Evolutionary conservation across 64 coral and sea anemone genomes (phyloP).

Genomic region (Hydrozoanthus tunicans): DNA sequence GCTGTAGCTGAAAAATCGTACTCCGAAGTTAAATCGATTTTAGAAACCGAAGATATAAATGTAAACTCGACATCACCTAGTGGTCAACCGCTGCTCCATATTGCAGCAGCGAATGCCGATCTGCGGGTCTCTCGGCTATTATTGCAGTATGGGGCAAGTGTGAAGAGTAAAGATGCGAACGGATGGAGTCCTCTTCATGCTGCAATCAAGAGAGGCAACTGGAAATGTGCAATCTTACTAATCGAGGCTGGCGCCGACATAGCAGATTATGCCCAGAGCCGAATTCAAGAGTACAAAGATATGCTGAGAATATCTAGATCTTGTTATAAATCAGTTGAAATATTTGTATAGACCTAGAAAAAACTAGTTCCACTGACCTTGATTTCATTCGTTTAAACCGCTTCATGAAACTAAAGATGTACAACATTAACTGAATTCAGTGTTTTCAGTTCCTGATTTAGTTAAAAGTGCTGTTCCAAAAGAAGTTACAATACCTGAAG

Average conservation of each 20-base stretch:
- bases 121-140: constrained; percentile 70
- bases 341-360: constrained; percentile 65
- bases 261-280: constrained; percentile 67
- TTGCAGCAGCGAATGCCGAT: constrained; percentile 87
- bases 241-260: constrained; percentile 87
- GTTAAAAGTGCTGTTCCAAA: too few species aligned
- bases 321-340: constrained; percentile 85
- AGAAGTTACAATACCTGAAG: too few species aligned
- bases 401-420: too few species aligned
- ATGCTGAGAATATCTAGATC: constrained; percentile 61
- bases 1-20: constrained; percentile 83
- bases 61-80: constrained; percentile 84
- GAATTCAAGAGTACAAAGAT: constrained; percentile 89
- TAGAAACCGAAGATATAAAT: constrained; percentile 73
- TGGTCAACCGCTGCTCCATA: constrained; percentile 84
- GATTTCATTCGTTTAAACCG: too few species aligned
- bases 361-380: too few species aligned
- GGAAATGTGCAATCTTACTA: constrained; percentile 90
- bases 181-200: constrained; percentile 83
- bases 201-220: constrained; percentile 74
- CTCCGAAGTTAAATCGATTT: constrained; percentile 67
- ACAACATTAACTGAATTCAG: too few species aligned
- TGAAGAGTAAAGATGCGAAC: constrained; percentile 57
- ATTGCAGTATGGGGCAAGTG: constrained; percentile 71
- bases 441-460: too few species aligned